Conservation (phyloP, 1,140 invertebrate genomes). For the Musca vetustissima region DNA sequence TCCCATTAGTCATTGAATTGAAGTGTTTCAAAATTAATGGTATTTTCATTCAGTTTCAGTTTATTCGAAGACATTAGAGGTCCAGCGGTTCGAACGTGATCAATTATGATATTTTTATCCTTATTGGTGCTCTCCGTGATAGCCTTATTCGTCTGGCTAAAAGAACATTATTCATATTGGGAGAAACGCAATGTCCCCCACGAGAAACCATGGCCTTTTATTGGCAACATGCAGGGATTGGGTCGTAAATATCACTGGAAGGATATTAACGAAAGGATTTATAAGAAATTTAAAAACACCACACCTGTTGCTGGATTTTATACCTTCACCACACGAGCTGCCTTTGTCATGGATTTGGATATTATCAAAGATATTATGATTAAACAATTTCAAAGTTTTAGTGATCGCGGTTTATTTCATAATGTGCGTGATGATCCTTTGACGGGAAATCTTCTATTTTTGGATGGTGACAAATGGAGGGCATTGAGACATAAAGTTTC, state of each 20-base stretch:
- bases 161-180: slow-evolving; percentile 55
- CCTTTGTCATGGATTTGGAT: slow-evolving; percentile 45
- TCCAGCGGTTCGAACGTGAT: too few species aligned
- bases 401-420: slow-evolving; percentile 56
- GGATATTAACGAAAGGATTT: slow-evolving; percentile 41
- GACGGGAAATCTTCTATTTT: slow-evolving; percentile 58
- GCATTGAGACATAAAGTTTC: slow-evolving; percentile 63
- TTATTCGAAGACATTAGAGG: too few species aligned
- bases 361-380: slow-evolving; percentile 59
- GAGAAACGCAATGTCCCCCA: slow-evolving; percentile 50
- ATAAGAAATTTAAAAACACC: slow-evolving; percentile 30
- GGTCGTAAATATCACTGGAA: slow-evolving; percentile 36
- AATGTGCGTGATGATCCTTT: slow-evolving; percentile 59
- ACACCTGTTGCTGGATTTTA: slow-evolving; percentile 39
- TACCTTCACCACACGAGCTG: slow-evolving; percentile 37
- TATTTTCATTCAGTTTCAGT: too few species aligned
- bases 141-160: slow-evolving; percentile 31
- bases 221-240: slow-evolving; percentile 44
- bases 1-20: too few species aligned
- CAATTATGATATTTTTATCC: slow-evolving; percentile 8
- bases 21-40: too few species aligned
- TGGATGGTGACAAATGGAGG: slow-evolving; percentile 62
- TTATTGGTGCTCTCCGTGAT: neutral
- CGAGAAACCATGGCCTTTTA: slow-evolving; percentile 29
- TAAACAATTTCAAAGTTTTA: slow-evolving; percentile 62